Base-by-base conservation (phyloP, 2,888 invertebrate genomes). In the Koerneria pararmatus region DNA sequence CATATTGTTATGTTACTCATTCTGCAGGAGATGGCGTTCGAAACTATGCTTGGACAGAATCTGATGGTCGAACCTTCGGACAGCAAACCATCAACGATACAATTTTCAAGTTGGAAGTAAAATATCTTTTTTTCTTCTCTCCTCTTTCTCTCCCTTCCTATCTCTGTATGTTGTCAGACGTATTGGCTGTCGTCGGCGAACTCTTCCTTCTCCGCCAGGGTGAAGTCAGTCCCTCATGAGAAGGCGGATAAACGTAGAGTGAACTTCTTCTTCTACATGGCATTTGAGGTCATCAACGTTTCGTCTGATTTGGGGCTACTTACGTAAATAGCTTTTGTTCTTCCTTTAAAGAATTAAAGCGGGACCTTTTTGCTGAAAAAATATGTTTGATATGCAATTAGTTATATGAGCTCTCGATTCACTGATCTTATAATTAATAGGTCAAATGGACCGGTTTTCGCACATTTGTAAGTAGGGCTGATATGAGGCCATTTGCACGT, bases 11-110 rank as follows among this genome's bases (percentile, higher is more conserved):
- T n/a, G n/a, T n/a, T n/a, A 41, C 46, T 41, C 8, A 35, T 54
- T 35, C 64, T 68, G 32, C 32, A 71, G 88, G 89, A 34, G 94
- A 95, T 82, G 88, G 89, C 75, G 84, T 94, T 51, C 88, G 89
- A 3, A 88, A 89, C 51, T 90, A 93, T 82, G 91, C 92, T 0
- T 98, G 98, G 98, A 84, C 89, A 4, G 89, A 91, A 72, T 97
- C 98, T 82, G 95, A 99, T 83, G 95, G 95, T 0, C 87, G 88
- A 46, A 89, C 89, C 6, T 97, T 97, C 85, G 98, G 98, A 0
- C 87, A 91, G 41, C 97, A 98, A 84, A 88, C 90, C 77, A 91
- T 97, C 65, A 85, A 88, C 1, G 98, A 98, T 81, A 88, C 89
- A 8, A 27, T 48, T 24, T 71, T 51, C 88, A 88, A 68, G 2